Evolutionary conservation across 2,113 vertebrate genomes (phyloP), one percentile per base, ranked within the genome.

Genomic region (Herpailurus yagouaroundi): DNA sequence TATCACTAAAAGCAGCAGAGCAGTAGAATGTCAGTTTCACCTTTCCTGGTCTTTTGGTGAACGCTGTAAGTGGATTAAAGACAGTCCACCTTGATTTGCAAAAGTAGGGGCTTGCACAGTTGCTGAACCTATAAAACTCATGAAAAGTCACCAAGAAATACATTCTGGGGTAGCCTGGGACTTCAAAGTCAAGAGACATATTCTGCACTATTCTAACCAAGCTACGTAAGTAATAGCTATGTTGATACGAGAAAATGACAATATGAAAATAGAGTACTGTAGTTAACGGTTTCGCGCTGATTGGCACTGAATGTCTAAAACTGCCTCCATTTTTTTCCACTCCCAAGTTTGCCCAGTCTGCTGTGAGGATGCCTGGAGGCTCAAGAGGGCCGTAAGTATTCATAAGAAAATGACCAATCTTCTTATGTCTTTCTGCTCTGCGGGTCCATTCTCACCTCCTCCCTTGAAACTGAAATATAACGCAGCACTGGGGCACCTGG

Each of bases 101-200:
- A 50, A 95, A 91, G 15, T 0, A 64, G 15, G 76, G 21, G 52
- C 36, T 92, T 71, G 21, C 4, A 21, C 8, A 15, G 41, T 50
- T 52, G n/a, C 38, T 25, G n/a, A 85, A 41, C 7, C 83, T 68
- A 11, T 77, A 77, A 69, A 41, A 86, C 31, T 73, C 23, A 45
- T 41, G 3, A 74, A 79, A 92, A 91, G 57, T 52, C 38, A 79
- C 52, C 48, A 93, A 94, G 48, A 93, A 88, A 92, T n/a, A 90
- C 4, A 66, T 83, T 88, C 25, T 69, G 8, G 66, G 16, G 36
- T n/a, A 89, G 33, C 29, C 48, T 89, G 33, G 33, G 25, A 73
- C 64, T 90, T 89, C 50, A 64, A n/a, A n/a, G 25, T 41, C 25
- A 94, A 95, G 71, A 80, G 16, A 76, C 85, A 36, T 11, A 90